Evolutionary conservation across 2,888 invertebrate genomes (phyloP), one percentile per base, ranked within the genome.

Genomic region (Cremastobaeus sp.): DNA sequence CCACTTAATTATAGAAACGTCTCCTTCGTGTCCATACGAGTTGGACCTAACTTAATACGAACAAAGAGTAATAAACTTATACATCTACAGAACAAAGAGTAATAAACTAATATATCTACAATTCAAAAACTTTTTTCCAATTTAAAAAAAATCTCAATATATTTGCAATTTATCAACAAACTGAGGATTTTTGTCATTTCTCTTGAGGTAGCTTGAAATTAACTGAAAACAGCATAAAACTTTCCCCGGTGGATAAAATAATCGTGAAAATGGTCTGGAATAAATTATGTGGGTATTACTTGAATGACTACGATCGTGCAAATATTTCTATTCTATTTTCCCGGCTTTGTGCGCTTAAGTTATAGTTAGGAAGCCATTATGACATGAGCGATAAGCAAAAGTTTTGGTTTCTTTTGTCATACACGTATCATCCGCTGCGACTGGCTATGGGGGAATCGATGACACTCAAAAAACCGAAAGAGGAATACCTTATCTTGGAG

Each of bases 301-400:
- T 6, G 32, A 32, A 47, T 11, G 14, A 25, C 25, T 3, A 12
- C 14, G 43, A 43, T 18, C 17, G 17, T n/a, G 32, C 11, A 25
- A 52, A 52, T 52, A 35, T 52, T 52, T 52, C 25, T 21, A 37
- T 52, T 35, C 35, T 34, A 52, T 52, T 52, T 25, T 21, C n/a
- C 35, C 2, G 21, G 35, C 34, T 34, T 50, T 47, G 17, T 18
- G 32, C 48, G 21, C 50, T 52, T 50, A 50, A 34, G 20, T 52
- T 9, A 1, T 35, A 35, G 50, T 35, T 52, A 52, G 35, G 35
- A 35, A 52, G 35, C 59, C 35, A 28, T 25, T 47, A 45, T 11
- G 20, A 57, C 55, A 20, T 3, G 15, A 41, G 34, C 55, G 55
- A 59, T 59, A 59, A 59, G 59, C 35, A 47, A 59, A 55, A 43